phyloP scores from a whole-genome alignment of 2,797 vertebrate genomes.

The Kryptolebias ocellatus region DNA sequence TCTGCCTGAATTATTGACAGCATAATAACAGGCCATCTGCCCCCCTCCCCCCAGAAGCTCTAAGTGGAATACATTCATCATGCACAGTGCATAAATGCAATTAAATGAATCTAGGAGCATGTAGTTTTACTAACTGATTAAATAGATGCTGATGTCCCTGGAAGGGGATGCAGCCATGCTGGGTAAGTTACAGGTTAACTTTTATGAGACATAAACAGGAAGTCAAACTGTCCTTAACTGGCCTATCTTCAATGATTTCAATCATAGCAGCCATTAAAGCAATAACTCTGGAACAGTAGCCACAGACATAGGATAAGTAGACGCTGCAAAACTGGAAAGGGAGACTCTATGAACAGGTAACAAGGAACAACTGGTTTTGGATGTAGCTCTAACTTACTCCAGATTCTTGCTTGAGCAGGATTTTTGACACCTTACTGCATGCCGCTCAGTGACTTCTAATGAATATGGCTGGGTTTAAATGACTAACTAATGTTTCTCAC shows the following conservation, averaged over 20 bases:
- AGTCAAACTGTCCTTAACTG: neutral
- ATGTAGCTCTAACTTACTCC: no score
- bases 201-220: slow-evolving; percentile 25
- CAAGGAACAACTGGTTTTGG: no score
- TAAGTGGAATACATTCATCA: slow-evolving; percentile 66
- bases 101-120: slow-evolving; percentile 47
- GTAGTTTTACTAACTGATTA: slow-evolving; percentile 51
- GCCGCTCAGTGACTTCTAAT: neutral
- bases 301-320: no score
- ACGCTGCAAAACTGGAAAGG: no score
- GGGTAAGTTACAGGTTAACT: neutral
- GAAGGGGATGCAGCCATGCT: slow-evolving; percentile 14
- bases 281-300: no score
- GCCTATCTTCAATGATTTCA: no score
- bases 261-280: no score
- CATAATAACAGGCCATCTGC: slow-evolving; percentile 69
- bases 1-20: slow-evolving; percentile 67
- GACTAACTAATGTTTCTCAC: neutral
- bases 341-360: no score
- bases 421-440: neutral
- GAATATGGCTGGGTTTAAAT: neutral
- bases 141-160: slow-evolving; percentile 41
- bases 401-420: no score
- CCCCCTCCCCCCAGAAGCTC: slow-evolving; percentile 3
- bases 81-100: slow-evolving; percentile 40